Conservation (phyloP, 2,113 vertebrate genomes). For the Vulpes vulpes region DNA sequence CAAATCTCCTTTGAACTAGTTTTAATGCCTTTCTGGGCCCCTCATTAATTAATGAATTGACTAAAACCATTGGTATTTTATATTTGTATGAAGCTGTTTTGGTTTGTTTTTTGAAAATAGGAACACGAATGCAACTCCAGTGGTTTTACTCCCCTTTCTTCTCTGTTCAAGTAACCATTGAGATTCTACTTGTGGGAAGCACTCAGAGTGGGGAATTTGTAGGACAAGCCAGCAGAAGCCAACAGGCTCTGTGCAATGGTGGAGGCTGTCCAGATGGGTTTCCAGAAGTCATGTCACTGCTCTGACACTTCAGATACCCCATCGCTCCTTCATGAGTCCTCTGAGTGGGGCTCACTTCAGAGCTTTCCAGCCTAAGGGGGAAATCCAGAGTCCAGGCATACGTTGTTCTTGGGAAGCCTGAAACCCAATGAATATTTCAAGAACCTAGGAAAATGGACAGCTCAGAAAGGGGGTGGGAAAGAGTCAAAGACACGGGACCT, state of each 20-base stretch:
- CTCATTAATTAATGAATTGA: neutral
- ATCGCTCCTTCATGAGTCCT: fast-evolving
- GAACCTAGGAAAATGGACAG: neutral
- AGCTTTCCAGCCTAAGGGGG: neutral
- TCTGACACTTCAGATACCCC: neutral
- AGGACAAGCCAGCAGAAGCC: neutral
- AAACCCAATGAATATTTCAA: neutral
- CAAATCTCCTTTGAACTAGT: neutral
- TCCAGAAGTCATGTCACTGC: neutral
- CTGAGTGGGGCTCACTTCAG: neutral
- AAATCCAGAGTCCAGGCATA: neutral
- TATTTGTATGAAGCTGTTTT: neutral
- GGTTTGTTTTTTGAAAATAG: neutral
- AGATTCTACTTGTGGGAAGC: neutral
- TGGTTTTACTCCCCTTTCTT: neutral
- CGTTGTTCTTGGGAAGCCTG: neutral
- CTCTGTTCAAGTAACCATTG: neutral
- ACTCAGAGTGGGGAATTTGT: neutral
- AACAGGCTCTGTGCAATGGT: neutral
- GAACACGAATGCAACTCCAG: neutral
- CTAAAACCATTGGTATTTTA: neutral
- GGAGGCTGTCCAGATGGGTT: neutral
- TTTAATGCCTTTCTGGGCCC: neutral
- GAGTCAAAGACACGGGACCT: neutral
- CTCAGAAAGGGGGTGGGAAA: neutral